Percentiles rank a stretch among this genome's conserved stretches.
phyloP scores from a whole-genome alignment of 2,797 vertebrate species.

The Cossypha caffra region DNA sequence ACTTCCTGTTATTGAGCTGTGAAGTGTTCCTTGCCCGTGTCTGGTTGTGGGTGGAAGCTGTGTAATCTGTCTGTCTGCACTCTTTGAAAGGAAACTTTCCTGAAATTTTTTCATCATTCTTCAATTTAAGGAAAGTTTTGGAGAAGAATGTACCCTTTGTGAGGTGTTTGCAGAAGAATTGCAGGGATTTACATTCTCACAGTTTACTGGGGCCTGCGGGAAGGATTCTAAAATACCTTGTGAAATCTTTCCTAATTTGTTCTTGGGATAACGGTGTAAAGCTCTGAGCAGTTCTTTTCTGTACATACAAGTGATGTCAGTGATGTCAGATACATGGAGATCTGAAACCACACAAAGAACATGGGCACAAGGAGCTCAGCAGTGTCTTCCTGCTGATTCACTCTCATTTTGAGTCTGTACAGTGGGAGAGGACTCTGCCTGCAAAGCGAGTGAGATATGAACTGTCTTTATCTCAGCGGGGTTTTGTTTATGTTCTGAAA shows the following conservation, averaged over 20 bases:
- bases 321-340: background rate
- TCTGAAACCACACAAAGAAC: background rate
- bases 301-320: background rate
- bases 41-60: background rate
- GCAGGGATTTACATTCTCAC: background rate
- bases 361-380: background rate
- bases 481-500: constrained; percentile 17
- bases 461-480: background rate
- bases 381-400: background rate
- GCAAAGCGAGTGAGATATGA: background rate
- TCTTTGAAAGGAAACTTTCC: background rate
- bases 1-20: constrained; percentile 9
- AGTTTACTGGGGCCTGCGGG: background rate
- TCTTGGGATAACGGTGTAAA: fast-evolving
- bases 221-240: background rate
- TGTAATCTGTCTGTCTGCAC: background rate
- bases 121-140: background rate
- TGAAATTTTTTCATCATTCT: background rate
- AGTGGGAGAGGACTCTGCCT: background rate
- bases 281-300: background rate
- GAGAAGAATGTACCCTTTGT: background rate
- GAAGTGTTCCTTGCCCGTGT: background rate
- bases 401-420: background rate
- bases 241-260: background rate
- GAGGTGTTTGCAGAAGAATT: background rate